Percentiles rank a stretch among this genome's conserved stretches.
Evolutionary conservation across 2,888 invertebrate species (phyloP).

Genomic region (Papilio protenor): DNA sequence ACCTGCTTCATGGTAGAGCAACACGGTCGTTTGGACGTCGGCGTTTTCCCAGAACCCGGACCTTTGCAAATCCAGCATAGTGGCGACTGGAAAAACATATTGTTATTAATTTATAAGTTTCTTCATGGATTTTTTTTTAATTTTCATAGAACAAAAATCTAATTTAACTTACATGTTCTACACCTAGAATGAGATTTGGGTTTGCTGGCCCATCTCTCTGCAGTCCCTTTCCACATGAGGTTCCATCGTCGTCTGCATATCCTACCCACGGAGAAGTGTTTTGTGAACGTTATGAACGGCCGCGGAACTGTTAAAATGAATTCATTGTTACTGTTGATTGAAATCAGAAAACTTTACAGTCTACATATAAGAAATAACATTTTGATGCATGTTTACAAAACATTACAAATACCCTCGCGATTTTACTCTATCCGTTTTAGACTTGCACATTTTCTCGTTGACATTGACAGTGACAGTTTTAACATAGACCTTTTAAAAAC

Average conservation of each 20-base stretch:
- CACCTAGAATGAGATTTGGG: conserved; percentile 56
- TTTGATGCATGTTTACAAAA: too few relatives aligned
- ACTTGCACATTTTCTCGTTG: too few relatives aligned
- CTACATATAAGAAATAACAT: too few relatives aligned
- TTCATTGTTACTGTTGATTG: background rate
- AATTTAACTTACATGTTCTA: conserved; percentile 57
- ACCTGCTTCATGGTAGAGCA: conserved; percentile 65
- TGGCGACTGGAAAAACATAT: conserved; percentile 54
- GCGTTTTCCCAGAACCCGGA: conserved; percentile 62
- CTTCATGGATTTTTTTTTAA: too few relatives aligned
- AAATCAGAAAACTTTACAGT: too few relatives aligned
- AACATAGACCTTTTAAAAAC: too few relatives aligned
- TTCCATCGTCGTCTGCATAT: conserved; percentile 60
- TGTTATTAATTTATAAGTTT: background rate
- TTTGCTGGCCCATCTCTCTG: conserved; percentile 60
- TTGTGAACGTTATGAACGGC: conserved; percentile 54
- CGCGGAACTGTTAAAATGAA: conserved; percentile 51
- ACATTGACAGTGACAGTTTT: too few relatives aligned
- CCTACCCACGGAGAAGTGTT: conserved; percentile 55
- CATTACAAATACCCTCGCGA: too few relatives aligned
- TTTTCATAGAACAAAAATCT: background rate
- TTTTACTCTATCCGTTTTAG: too few relatives aligned
- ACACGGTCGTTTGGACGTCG: conserved; percentile 61
- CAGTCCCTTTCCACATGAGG: conserved; percentile 66
- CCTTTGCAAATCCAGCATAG: conserved; percentile 58